Conservation (phyloP, 2,888 invertebrate genomes). For the Orchesellides sinensis region DNA sequence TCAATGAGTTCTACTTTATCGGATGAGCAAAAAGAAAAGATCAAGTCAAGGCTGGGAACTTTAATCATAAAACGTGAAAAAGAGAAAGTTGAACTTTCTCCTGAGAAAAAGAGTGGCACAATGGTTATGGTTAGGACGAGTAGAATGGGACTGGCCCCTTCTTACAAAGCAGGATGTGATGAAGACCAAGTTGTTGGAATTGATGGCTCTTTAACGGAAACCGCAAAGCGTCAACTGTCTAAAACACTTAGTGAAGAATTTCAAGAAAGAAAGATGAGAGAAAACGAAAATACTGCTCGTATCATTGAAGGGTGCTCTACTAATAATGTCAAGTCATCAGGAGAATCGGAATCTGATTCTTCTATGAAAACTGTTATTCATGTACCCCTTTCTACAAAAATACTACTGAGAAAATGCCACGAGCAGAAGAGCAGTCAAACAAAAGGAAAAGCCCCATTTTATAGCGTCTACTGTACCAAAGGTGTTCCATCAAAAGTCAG, state of each 20-base stretch:
- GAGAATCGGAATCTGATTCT: conserved; percentile 85
- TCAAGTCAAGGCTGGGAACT: conserved; percentile 70
- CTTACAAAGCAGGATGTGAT: conserved; percentile 32
- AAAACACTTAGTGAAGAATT: conserved; percentile 86
- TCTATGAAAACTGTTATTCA: conserved; percentile 85
- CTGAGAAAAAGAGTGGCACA: conserved; percentile 29
- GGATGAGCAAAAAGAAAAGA: conserved; percentile 73
- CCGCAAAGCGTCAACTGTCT: conserved; percentile 85
- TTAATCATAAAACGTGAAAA: conserved; percentile 65
- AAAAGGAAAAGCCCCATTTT: conserved; percentile 68
- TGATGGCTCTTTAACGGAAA: conserved; percentile 80
- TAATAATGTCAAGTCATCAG: conserved; percentile 75
- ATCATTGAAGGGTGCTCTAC: conserved; percentile 56
- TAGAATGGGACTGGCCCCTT: conserved; percentile 69
- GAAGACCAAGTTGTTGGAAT: conserved; percentile 67
- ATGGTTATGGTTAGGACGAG: conserved; percentile 61
- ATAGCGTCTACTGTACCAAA: conserved; percentile 79
- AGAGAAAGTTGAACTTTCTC: conserved; percentile 22
- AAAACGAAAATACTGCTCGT: conserved; percentile 75
- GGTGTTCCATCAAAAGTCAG: conserved; percentile 86
- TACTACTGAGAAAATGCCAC: conserved; percentile 68
- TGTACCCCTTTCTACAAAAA: conserved; percentile 72
- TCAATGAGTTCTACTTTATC: conserved; percentile 74
- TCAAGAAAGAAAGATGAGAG: conserved; percentile 80
- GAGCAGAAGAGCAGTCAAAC: conserved; percentile 49